phyloP scores from a whole-genome alignment of 2,888 invertebrate species.

The Melinopterus prodromus region DNA sequence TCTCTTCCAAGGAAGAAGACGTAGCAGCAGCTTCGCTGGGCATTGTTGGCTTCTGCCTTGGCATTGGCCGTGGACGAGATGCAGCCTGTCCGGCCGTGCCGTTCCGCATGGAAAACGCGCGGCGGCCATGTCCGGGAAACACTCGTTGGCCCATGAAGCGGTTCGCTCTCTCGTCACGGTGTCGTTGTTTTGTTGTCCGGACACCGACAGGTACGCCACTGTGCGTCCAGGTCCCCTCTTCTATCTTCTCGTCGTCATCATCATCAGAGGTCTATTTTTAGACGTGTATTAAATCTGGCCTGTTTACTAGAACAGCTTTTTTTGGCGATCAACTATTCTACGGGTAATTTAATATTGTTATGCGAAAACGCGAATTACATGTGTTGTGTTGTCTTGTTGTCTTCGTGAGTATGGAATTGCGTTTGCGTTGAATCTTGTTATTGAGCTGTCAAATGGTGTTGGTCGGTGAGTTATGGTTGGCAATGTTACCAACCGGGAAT shows the following conservation, averaged over 20 bases:
- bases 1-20: not conserved
- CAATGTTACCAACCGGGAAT: no score
- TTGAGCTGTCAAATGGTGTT: no score
- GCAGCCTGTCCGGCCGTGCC: conserved; percentile 36
- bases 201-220: conserved; percentile 47
- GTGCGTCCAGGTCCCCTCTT: conserved; percentile 27
- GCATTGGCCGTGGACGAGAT: conserved; percentile 44
- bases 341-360: no score
- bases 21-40: not conserved
- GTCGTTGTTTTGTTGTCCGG: conserved; percentile 44
- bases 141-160: conserved; percentile 54
- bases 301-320: not conserved
- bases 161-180: conserved; percentile 45
- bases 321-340: no score
- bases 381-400: no score
- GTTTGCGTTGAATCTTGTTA: no score
- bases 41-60: conserved; percentile 31
- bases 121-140: conserved; percentile 54
- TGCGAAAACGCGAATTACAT: no score
- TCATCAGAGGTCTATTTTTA: not conserved
- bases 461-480: no score
- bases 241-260: not conserved
- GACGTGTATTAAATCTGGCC: not conserved
- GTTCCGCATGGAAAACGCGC: conserved; percentile 51
- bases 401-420: no score